phyloP scores from a whole-genome alignment of 2,113 vertebrate species.

The Emydocephalus ijimae region DNA sequence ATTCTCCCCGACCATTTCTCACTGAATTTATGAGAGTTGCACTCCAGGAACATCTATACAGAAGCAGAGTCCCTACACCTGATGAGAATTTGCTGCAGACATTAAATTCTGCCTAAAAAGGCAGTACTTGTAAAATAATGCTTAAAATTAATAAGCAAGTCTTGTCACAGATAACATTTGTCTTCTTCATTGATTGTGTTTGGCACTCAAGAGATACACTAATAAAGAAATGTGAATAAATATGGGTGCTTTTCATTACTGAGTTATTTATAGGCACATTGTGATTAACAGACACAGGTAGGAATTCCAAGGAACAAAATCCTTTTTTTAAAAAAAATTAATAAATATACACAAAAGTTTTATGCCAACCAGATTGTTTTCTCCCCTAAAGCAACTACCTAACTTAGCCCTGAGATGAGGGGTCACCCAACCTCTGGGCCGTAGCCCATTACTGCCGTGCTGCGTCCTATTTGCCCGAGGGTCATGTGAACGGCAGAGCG shows the following conservation, averaged over 20 bases:
- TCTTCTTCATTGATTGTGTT: not conserved
- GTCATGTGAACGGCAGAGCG: rapidly evolving
- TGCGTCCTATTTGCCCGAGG: no score
- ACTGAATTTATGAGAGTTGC: not conserved
- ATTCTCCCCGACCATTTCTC: not conserved
- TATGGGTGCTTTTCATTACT: not conserved
- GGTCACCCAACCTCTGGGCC: no score
- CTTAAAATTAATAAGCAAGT: not conserved
- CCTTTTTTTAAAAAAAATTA: not conserved
- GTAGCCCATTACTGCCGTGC: no score
- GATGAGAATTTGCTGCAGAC: not conserved
- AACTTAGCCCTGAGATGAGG: not conserved
- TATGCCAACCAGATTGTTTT: not conserved
- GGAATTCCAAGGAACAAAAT: not conserved
- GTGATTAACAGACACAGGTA: not conserved
- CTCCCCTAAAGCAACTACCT: no score
- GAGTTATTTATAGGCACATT: not conserved
- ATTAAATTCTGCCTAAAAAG: no score
- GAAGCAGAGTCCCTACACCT: not conserved
- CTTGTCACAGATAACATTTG: not conserved
- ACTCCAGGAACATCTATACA: not conserved
- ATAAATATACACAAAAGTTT: not conserved
- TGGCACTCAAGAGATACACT: not conserved
- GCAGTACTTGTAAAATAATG: not conserved
- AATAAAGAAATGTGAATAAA: not conserved